Base-by-base conservation (phyloP, 2,888 invertebrate genomes). In the Tipula vernalis region DNA sequence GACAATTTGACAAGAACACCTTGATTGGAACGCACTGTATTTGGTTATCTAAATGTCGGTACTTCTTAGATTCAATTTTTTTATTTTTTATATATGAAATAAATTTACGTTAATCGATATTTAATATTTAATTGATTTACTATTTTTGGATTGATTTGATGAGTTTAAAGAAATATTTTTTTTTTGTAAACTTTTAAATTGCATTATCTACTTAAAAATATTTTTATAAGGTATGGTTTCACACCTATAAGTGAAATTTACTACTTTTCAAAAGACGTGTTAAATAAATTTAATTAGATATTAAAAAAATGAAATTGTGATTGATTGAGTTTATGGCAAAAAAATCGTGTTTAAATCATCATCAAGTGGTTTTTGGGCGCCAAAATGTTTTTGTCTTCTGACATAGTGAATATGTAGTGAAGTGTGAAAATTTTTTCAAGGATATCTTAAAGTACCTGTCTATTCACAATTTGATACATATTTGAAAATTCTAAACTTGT, bases 1-100 rank as follows among this genome's bases (percentile, higher is more conserved):
- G 71, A 71, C 71, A 71, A 71, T 71, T 71, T 71, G 71, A 71
- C 71, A 71, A 71, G 71, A 71, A 71, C 71, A 71, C 71, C 71
- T 71, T 71, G 71, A 71, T 71, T 71, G 71, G 71, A 71, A 71
- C 71, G 71, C 71, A 71, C 71, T 71, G 71, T 71, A 71, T 71
- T 71, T 71, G 71, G 71, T 71, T 71, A 28, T 71, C 71, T 71
- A 71, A 71, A 28, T 71, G 71, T 71, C 71, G 71, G 71, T 71
- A 71, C 28, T 18, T 71, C 71, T 71, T 71, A 71, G 71, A 71
- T 71, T 28, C 28, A 2, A 28, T 71, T 71, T 5, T 71, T 71
- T 5, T 28, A 28, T 18, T 71, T 71, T 18, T 71, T 71, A 71
- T 71, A 28, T 71, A 71, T 71, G 10, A 71, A 71, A 71, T 71